Evolutionary conservation across 2,888 invertebrate genomes (phyloP), one percentile per base, ranked within the genome.

Genomic region (Athalia rosae): DNA sequence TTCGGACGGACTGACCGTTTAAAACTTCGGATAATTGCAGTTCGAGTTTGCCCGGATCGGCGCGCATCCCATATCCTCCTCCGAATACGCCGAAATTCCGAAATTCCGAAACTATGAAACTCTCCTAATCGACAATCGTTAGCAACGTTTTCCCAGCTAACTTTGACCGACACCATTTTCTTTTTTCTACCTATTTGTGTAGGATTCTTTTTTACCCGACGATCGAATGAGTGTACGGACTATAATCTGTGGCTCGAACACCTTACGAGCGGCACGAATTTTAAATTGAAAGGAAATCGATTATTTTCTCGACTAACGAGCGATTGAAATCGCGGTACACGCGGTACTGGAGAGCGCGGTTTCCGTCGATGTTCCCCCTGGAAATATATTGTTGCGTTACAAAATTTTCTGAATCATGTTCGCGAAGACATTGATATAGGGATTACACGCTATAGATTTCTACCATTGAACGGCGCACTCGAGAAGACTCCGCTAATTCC

Each of bases 281-380:
- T 71, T 4, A 71, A 56, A 71, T 71, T 71, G 58, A 43, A 43
- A 69, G 77, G 69, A 67, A 71, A 69, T 77, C 77, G 41, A 77
- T 71, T 0, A 69, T 77, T 77, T 69, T 59, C 59, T 66, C 11
- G 50, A 43, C 58, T 45, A 71, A 71, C 43, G 15, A 71, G 69
- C 43, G 58, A 45, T 15, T 53, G 53, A 67, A 41, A 6, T 67
- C 53, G 41, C 53, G 43, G 28, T n/a, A 13, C 43, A 11, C 58
- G 45, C 58, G 43, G 28, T 15, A 28, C 28, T 28, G 28, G 2
- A 28, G 0, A 28, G 28, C 0, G 2, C 28, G 48, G 67, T 67
- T 67, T 67, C 67, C 50, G 48, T 67, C 6, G 11, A n/a, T 9
- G 62, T 41, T 8, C 8, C 8, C 47, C 45, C 13, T n/a, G n/a